A percentile compares a stretch with the other conserved stretches of the same genome.
phyloP scores from a whole-genome alignment of 1,140 invertebrate species.

The Danaus melanippus region DNA sequence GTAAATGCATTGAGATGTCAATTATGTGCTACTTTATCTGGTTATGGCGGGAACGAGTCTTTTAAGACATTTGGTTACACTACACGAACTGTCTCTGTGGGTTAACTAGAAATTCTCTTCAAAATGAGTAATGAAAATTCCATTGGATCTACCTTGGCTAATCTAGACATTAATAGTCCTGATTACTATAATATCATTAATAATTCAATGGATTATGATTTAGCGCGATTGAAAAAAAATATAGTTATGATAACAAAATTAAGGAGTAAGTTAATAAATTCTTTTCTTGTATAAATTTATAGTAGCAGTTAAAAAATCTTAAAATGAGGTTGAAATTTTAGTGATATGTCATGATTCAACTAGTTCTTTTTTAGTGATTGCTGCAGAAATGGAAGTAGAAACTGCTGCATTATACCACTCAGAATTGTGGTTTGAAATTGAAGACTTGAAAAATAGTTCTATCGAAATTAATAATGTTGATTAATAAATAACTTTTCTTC shows the following conservation, averaged over 20 bases:
- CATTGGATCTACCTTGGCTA: constrained; percentile 7
- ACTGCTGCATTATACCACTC: constrained; percentile 43
- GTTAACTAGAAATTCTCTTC: too few species aligned
- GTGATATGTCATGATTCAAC: neutral
- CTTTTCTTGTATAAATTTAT: neutral
- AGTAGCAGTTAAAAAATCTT: too few species aligned
- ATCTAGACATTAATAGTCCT: constrained; percentile 35
- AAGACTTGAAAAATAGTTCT: constrained; percentile 26
- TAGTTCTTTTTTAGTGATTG: constrained; percentile 31
- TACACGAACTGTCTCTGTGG: too few species aligned
- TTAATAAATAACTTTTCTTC: neutral
- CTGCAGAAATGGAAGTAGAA: constrained; percentile 52
- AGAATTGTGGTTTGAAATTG: constrained; percentile 35
- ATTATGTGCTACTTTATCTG: too few species aligned
- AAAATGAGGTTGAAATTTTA: too few species aligned
- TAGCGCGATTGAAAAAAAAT: constrained; percentile 39
- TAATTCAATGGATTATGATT: constrained; percentile 34
- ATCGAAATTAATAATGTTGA: constrained; percentile 10
- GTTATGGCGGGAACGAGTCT: too few species aligned
- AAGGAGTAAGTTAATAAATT: constrained; percentile 30
- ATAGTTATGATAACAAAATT: constrained; percentile 30
- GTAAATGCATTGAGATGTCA: too few species aligned
- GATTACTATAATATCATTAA: constrained; percentile 39
- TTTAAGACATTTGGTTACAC: too few species aligned
- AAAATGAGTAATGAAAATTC: constrained; percentile 9